phyloP scores from a whole-genome alignment of 2,113 vertebrate genomes.

The Chlorodrepanis virens region DNA sequence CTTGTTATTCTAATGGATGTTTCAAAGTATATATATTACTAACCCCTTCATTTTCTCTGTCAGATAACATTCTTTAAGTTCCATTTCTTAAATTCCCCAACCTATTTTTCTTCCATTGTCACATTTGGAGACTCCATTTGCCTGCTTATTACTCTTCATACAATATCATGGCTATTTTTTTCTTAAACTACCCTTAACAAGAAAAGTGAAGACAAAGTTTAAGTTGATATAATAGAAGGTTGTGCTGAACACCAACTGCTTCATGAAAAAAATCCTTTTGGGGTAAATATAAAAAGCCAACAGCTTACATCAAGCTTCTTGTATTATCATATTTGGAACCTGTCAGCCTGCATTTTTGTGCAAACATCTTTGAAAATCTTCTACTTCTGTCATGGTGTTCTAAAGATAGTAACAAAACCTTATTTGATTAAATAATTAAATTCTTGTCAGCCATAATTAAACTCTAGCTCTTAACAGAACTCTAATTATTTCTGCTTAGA shows the following conservation, averaged over 20 bases:
- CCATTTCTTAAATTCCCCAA: neutral
- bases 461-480: neutral
- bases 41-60: neutral
- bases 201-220: neutral
- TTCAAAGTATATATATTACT: neutral
- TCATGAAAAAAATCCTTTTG: neutral
- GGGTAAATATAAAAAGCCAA: neutral
- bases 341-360: neutral
- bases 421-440: conserved; percentile 51
- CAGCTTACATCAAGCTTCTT: neutral
- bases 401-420: conserved; percentile 33
- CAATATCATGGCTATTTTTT: neutral
- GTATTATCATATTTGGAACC: neutral
- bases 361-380: neutral
- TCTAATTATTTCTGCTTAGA: conserved; percentile 32
- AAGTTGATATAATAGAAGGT: neutral
- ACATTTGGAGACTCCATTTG: neutral
- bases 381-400: neutral
- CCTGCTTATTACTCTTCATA: neutral
- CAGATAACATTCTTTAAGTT: neutral
- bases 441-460: conserved; percentile 41
- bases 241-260: neutral
- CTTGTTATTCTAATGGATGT: neutral
- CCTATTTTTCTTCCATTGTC: neutral
- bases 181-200: neutral